Base-by-base conservation (phyloP, 1,140 invertebrate species). In the Eulimnadia texana region DNA sequence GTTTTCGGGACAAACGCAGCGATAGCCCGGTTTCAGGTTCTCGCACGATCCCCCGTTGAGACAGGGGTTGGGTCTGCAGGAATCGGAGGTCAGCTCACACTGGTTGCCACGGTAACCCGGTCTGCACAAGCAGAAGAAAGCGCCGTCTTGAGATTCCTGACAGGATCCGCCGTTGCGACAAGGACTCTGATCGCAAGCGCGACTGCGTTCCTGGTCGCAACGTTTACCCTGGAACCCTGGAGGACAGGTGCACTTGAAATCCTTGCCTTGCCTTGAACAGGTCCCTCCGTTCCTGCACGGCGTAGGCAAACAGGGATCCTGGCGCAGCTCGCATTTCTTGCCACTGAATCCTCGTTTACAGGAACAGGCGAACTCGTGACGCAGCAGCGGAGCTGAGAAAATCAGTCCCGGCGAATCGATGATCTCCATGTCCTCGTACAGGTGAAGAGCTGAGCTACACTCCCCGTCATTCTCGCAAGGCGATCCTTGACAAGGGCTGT, bases 131-230 rank as follows among this genome's bases (percentile, higher is more conserved):
- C 91, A 94, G 72, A 92, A 93, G 78, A 89, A 93, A 22, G 83
- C 85, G 51, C 85, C 85, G 67, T 90, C 86, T 0, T 85, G 80
- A 68, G 86, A 89, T 68, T 89, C 85, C 67, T 88, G 83, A 66
- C 91, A 94, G 1, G 88, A 88, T 11, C 90, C 90, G 11, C 90
- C 90, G 69, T 93, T 93, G 68, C 82, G 80, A 67, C 90, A 95
- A 2, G 90, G 88, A 70, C 85, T 89, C 47, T 79, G 83, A 57
- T 82, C 83, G 69, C 91, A 94, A 0, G 82, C 84, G 68, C 90
- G 86, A 29, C 86, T 86, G 67, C 83, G 79, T 69, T 90, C 86
- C 57, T 83, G 69, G 71, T 94, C 88, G 69, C 91, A 94, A n/a
- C 81, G 75, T 69, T 83, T 83, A 3, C 90, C 90, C 67, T 91